These are phyloP conservation scores for Scalopus aquaticus DNA, from an alignment of 2,113 vertebrate genomes.

Conservation along the genomic window DNA sequence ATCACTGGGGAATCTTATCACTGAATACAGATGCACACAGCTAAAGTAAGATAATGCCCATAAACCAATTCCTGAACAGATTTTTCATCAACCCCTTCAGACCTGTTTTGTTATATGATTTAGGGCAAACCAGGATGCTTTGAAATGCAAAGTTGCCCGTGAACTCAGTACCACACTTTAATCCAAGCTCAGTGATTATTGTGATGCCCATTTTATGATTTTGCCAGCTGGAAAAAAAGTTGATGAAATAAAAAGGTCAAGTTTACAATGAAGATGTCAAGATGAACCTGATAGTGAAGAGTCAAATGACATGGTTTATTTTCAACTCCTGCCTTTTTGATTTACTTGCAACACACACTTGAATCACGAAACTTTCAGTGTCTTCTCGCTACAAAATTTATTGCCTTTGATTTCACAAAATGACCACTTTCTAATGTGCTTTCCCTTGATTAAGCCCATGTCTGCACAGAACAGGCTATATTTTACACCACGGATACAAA, in stretches of 20 bases:
- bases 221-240: background rate
- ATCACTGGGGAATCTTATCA: constrained; percentile 55
- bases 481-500: background rate
- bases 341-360: background rate
- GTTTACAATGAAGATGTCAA: constrained; percentile 24
- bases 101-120: constrained; percentile 34
- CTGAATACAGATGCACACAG: constrained; percentile 32
- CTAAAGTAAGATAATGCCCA: constrained; percentile 39
- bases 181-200: constrained; percentile 36
- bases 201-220: background rate
- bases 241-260: background rate
- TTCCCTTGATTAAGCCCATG: background rate
- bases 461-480: background rate
- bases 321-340: background rate
- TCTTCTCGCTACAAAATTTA: background rate
- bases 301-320: constrained; percentile 19
- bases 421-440: background rate
- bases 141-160: constrained; percentile 38
- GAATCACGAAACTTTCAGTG: background rate
- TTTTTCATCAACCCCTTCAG: constrained; percentile 16
- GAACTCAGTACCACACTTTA: constrained; percentile 8
- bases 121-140: background rate
- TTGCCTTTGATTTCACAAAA: background rate
- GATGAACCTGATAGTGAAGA: background rate
- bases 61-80: constrained; percentile 21